phyloP scores from a whole-genome alignment of 30 jellyfish, hydroid and myxozoan genomes.

The Aurelia sp. region DNA sequence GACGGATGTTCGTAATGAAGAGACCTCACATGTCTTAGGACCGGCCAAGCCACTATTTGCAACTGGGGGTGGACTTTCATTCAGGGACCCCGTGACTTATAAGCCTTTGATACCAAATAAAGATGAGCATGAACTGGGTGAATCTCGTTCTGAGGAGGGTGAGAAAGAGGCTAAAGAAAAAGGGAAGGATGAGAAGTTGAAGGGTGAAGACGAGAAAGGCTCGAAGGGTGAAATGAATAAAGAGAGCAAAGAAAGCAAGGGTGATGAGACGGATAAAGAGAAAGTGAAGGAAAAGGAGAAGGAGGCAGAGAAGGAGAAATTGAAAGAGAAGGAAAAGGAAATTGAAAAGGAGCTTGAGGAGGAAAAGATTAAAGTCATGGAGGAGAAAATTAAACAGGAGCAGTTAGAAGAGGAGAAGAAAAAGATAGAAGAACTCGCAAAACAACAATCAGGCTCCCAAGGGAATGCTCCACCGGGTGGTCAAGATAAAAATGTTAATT shows the following conservation, averaged over 20 bases:
- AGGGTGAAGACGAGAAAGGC: not conserved
- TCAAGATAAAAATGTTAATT: constrained; percentile 20
- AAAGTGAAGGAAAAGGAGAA: constrained; percentile 11
- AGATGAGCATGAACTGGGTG: constrained; percentile 19
- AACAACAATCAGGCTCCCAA: not conserved
- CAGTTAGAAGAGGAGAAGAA: constrained; percentile 29
- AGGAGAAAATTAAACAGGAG: constrained; percentile 21
- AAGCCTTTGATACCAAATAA: constrained; percentile 11
- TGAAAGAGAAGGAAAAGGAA: not conserved
- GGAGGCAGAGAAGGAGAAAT: not conserved
- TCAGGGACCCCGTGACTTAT: constrained; percentile 26
- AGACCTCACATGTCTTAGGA: not conserved
- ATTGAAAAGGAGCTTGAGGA: constrained; percentile 9
- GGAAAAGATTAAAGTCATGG: constrained; percentile 7
- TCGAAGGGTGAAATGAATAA: not conserved
- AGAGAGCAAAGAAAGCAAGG: not conserved
- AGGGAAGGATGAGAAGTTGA: not conserved
- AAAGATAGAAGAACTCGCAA: constrained; percentile 3
- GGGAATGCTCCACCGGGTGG: not conserved
- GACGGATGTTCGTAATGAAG: constrained; percentile 4
- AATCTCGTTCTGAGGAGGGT: constrained; percentile 26
- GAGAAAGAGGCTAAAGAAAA: not conserved
- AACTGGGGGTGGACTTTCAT: not conserved
- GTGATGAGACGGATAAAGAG: not conserved
- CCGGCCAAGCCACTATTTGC: not conserved